A percentile compares a stretch with the other conserved stretches of the same genome.
phyloP scores from a whole-genome alignment of 2,113 vertebrate species.

The Tachuris rubrigastra region DNA sequence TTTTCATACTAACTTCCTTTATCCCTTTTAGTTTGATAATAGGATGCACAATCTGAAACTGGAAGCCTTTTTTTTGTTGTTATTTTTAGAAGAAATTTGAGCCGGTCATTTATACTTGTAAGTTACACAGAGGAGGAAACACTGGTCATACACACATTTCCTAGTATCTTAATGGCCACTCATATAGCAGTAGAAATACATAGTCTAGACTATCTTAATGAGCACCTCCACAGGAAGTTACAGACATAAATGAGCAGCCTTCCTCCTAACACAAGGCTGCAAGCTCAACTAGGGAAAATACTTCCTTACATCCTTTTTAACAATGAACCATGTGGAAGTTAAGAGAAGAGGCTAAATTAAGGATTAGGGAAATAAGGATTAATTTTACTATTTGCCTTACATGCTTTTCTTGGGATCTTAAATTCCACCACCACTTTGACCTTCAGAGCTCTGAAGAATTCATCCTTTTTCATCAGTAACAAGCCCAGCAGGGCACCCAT shows the following conservation, averaged over 20 bases:
- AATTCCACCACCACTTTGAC: neutral
- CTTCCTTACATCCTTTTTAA: neutral
- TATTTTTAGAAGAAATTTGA: neutral
- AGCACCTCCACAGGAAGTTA: neutral
- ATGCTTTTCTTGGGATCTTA: neutral
- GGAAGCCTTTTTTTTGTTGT: rapidly evolving
- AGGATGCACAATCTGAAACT: neutral
- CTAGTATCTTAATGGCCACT: neutral
- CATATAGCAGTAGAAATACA: neutral
- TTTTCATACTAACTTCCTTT: neutral
- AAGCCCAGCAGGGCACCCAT: neutral
- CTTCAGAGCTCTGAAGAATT: neutral
- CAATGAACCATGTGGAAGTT: neutral
- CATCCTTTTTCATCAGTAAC: neutral
- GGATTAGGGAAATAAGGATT: neutral
- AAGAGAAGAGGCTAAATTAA: neutral
- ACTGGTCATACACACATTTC: neutral
- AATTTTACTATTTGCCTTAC: neutral
- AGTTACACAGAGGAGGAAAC: neutral
- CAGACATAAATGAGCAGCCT: neutral
- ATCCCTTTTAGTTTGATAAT: neutral
- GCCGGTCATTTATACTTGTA: neutral
- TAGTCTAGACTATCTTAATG: neutral
- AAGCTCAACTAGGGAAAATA: neutral
- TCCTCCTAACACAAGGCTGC: neutral